phyloP scores from a whole-genome alignment of 2,113 vertebrate genomes.

The Nothoprocta pentlandii region DNA sequence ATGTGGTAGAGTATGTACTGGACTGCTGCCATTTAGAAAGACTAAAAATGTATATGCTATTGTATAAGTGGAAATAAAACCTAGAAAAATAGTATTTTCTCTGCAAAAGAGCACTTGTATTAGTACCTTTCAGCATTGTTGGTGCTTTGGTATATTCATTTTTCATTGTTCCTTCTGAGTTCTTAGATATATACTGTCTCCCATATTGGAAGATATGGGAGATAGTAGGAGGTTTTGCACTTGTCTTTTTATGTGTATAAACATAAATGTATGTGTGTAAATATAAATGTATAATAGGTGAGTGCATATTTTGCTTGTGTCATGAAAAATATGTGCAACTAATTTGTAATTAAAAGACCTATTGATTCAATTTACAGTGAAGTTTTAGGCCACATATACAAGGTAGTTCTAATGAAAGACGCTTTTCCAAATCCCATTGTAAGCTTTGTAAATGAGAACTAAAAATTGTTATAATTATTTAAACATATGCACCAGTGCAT shows the following conservation, averaged over 20 bases:
- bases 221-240: background rate
- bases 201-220: background rate
- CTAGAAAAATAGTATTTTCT: background rate
- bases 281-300: background rate
- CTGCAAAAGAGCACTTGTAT: background rate
- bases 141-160: background rate
- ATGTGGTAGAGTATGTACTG: too few relatives aligned
- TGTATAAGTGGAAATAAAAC: background rate
- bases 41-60: too few relatives aligned
- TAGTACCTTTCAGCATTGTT: background rate
- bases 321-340: background rate
- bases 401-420: background rate
- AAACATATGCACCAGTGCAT: background rate
- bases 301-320: background rate
- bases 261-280: too few relatives aligned
- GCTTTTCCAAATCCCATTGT: background rate
- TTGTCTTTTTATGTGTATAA: background rate
- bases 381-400: background rate
- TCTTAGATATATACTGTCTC: rapidly evolving
- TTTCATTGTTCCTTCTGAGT: background rate
- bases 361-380: background rate
- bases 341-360: background rate
- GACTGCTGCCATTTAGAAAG: too few relatives aligned
- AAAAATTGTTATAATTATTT: background rate
- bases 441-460: background rate